These are phyloP conservation scores for Helicoverpa armigera DNA, from an alignment of 1,140 invertebrate species.

Conservation along the genomic window DNA sequence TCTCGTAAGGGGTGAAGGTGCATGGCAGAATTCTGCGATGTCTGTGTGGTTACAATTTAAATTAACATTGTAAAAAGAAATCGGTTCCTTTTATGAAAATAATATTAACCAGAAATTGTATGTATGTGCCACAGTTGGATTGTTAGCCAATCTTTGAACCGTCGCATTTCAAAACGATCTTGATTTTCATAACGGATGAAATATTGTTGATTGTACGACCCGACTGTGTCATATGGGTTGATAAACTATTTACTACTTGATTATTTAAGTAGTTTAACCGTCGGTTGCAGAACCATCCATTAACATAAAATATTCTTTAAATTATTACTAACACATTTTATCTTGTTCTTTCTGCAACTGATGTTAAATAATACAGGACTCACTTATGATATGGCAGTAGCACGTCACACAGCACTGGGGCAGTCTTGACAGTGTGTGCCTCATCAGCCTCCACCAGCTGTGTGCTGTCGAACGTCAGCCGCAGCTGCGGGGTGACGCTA, in stretches of 20 bases:
- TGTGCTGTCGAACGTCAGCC: conserved; percentile 53
- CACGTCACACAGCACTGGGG: conserved; percentile 59
- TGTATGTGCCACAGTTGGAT: too few relatives aligned
- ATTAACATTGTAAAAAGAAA: too few relatives aligned
- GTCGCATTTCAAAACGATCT: too few relatives aligned
- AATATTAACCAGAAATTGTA: not conserved
- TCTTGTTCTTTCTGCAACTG: too few relatives aligned
- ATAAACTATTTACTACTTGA: not conserved
- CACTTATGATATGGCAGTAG: conserved; percentile 74
- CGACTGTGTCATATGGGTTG: too few relatives aligned
- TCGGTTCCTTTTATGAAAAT: not conserved
- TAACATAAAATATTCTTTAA: too few relatives aligned
- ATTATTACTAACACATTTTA: too few relatives aligned
- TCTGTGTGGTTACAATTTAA: conserved; percentile 46
- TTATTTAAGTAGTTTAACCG: not conserved
- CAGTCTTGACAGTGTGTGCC: conserved; percentile 48
- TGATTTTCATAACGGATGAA: too few relatives aligned
- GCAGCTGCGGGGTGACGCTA: conserved; percentile 15
- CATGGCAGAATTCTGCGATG: conserved; percentile 66
- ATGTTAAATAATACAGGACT: conserved; percentile 23
- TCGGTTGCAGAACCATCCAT: too few relatives aligned
- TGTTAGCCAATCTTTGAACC: too few relatives aligned
- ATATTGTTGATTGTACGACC: too few relatives aligned
- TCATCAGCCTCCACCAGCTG: conserved; percentile 59
- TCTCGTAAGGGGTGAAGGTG: conserved; percentile 67